phyloP scores from a whole-genome alignment of 2,797 vertebrate genomes.

The Urocyon cinereoargenteus region DNA sequence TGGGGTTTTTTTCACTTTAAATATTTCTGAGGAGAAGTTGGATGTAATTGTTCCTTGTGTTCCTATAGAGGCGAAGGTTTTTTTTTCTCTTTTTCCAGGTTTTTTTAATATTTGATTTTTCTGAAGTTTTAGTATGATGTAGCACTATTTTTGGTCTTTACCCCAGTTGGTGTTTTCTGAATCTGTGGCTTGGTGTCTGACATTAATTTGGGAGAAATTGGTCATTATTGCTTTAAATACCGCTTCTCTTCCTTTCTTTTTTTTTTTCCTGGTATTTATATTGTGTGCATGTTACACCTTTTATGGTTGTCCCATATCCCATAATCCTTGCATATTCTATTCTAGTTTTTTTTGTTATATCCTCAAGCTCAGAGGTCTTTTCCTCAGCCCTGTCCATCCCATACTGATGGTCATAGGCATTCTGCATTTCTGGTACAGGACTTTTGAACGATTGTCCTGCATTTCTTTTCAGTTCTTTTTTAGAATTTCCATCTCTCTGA shows the following conservation, averaged over 20 bases:
- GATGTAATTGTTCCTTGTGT: not conserved
- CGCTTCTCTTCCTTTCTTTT: not conserved
- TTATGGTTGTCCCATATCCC: not conserved
- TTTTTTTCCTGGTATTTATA: not conserved
- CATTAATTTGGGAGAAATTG: not conserved
- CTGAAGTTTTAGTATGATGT: not conserved
- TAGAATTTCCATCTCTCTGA: not conserved
- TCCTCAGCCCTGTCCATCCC: not conserved
- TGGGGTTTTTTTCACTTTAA: not conserved
- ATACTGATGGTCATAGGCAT: not conserved
- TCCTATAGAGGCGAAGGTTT: not conserved
- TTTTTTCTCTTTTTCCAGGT: not conserved
- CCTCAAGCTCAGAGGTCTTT: not conserved
- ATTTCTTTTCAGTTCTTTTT: not conserved
- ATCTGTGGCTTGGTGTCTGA: not conserved
- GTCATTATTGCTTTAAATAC: not conserved
- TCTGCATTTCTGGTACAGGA: not conserved
- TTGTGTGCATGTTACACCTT: not conserved
- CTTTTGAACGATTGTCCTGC: not conserved
- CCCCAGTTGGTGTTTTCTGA: not conserved
- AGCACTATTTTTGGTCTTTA: not conserved
- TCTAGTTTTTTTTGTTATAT: too few species aligned
- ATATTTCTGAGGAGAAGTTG: not conserved
- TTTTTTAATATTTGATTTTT: not conserved
- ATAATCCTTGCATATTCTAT: not conserved